phyloP scores from a whole-genome alignment of 1,140 invertebrate species.

The Plectrocnemia conspersa region DNA sequence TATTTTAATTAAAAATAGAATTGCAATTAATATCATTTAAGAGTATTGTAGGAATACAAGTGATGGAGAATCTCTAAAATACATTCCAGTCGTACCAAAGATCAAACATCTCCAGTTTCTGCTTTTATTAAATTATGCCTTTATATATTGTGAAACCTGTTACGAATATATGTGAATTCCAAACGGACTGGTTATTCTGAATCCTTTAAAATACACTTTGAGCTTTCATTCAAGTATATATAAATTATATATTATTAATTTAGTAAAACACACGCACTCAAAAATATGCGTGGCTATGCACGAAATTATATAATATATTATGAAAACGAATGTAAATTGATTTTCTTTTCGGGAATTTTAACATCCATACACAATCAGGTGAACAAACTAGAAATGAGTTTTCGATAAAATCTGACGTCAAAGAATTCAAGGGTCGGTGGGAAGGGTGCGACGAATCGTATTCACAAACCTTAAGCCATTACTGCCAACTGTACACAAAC shows the following conservation, averaged over 20 bases:
- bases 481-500: slow-evolving; percentile 22
- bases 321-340: neutral
- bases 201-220: slow-evolving; percentile 1
- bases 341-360: neutral
- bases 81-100: neutral
- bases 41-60: neutral
- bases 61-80: slow-evolving; percentile 4
- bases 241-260: neutral
- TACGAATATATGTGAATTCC: slow-evolving; percentile 2
- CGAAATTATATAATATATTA: neutral
- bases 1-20: neutral
- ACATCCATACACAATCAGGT: neutral
- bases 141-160: slow-evolving; percentile 7
- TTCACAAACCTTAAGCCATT: slow-evolving; percentile 24
- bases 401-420: slow-evolving; percentile 25
- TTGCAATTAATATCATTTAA: neutral
- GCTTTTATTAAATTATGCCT: slow-evolving; percentile 21
- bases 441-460: slow-evolving; percentile 21
- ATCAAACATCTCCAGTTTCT: slow-evolving; percentile 21
- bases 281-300: neutral
- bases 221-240: neutral
- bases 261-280: neutral
- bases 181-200: slow-evolving; percentile 11
- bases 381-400: slow-evolving; percentile 20
- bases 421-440: slow-evolving; percentile 13